Percentiles rank a stretch among this genome's conserved stretches.
phyloP scores from a whole-genome alignment of 2,113 vertebrate genomes.

The Dromaius novaehollandiae region DNA sequence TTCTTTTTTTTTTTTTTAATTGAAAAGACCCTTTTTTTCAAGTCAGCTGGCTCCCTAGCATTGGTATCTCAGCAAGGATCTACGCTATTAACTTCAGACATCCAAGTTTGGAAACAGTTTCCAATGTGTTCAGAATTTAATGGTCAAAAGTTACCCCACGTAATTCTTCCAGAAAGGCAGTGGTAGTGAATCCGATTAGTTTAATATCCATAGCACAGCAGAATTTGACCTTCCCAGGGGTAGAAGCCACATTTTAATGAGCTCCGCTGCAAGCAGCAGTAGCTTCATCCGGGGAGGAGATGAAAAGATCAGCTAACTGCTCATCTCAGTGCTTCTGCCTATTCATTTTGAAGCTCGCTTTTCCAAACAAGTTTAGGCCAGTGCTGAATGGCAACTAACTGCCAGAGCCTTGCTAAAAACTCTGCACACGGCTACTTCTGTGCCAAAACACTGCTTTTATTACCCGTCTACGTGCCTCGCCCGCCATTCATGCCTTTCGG shows the following conservation, averaged over 20 bases:
- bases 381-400: not conserved
- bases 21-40: not conserved
- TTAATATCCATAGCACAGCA: not conserved
- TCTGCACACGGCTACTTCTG: not conserved
- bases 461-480: not conserved
- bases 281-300: not conserved
- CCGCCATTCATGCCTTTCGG: not conserved
- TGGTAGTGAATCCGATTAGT: not conserved
- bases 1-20: not conserved
- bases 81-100: not conserved
- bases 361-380: not conserved
- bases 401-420: not conserved
- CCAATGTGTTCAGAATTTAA: not conserved
- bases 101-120: not conserved
- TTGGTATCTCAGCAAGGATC: not conserved
- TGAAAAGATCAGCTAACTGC: not conserved
- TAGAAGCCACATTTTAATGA: not conserved
- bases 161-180: not conserved
- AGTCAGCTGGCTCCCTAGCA: not conserved
- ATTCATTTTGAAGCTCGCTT: not conserved
- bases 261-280: not conserved
- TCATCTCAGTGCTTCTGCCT: accelerated
- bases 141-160: not conserved
- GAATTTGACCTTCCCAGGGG: not conserved
- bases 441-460: not conserved